These are phyloP conservation scores for Prunella strophiata DNA, from an alignment of 2,797 vertebrate genomes.

Conservation along the genomic window DNA sequence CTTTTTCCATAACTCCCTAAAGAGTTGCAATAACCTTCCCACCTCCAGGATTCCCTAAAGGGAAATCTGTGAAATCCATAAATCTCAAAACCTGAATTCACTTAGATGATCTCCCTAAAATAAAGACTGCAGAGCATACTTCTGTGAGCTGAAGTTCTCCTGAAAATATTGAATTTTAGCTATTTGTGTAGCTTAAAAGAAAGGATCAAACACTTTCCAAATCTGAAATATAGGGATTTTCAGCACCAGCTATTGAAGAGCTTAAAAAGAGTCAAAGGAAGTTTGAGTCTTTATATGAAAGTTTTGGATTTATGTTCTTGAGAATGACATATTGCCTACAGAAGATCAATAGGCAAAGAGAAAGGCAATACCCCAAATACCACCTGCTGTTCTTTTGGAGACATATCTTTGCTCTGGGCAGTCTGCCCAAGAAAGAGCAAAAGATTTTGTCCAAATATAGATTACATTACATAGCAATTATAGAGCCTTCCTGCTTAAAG, in stretches of 20 bases:
- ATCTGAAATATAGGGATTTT: not conserved
- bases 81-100: not conserved
- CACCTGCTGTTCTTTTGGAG: not conserved
- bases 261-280: not conserved
- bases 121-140: not conserved
- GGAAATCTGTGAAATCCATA: not conserved
- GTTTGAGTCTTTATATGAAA: not conserved
- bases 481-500: not conserved
- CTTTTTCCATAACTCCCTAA: not conserved
- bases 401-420: not conserved
- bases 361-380: not conserved
- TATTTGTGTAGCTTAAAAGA: not conserved
- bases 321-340: not conserved
- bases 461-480: not conserved
- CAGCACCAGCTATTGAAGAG: not conserved
- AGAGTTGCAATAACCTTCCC: not conserved
- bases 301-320: not conserved
- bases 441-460: not conserved
- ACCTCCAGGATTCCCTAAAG: not conserved
- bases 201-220: not conserved
- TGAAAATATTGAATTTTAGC: not conserved
- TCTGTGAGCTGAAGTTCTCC: not conserved
- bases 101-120: not conserved
- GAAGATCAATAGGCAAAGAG: not conserved
- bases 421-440: not conserved